These are phyloP conservation scores for Cebidichthys violaceus DNA, from an alignment of 2,113 vertebrate genomes.

Conservation along the genomic window DNA sequence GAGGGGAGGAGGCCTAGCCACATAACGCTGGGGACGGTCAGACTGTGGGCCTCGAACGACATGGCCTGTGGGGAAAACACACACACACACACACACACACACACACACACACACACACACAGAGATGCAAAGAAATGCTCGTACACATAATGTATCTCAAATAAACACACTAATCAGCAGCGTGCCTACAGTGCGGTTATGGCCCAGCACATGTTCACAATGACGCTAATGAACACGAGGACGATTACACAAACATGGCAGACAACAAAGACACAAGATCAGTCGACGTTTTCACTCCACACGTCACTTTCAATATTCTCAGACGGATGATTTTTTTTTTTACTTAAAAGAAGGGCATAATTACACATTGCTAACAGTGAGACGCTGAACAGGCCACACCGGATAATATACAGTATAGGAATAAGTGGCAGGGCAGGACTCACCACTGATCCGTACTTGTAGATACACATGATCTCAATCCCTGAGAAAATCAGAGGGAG, in stretches of 20 bases:
- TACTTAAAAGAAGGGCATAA: slow-evolving; percentile 64
- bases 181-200: slow-evolving; percentile 10
- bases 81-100: slow-evolving; percentile 29
- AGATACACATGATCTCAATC: slow-evolving; percentile 98
- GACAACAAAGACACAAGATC: slow-evolving; percentile 35
- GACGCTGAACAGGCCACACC: slow-evolving; percentile 63
- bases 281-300: slow-evolving; percentile 49
- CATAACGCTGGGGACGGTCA: slow-evolving; percentile 93
- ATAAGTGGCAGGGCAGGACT: slow-evolving; percentile 79
- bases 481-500: slow-evolving; percentile 85
- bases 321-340: slow-evolving; percentile 44
- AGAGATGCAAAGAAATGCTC: slow-evolving; percentile 17
- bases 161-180: slow-evolving; percentile 47
- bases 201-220: slow-evolving; percentile 46
- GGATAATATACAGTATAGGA: slow-evolving; percentile 61
- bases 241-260: slow-evolving; percentile 46
- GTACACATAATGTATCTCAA: slow-evolving; percentile 24
- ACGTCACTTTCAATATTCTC: slow-evolving; percentile 52
- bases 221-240: slow-evolving; percentile 32
- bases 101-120: slow-evolving; percentile 42
- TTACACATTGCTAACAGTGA: slow-evolving; percentile 63
- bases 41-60: slow-evolving; percentile 95
- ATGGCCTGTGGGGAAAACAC: slow-evolving; percentile 87
- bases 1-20: slow-evolving; percentile 99
- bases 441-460: slow-evolving; percentile 97